Evolutionary conservation across 2,888 invertebrate species (phyloP).

Genomic region (Amblyjoppa proteus): DNA sequence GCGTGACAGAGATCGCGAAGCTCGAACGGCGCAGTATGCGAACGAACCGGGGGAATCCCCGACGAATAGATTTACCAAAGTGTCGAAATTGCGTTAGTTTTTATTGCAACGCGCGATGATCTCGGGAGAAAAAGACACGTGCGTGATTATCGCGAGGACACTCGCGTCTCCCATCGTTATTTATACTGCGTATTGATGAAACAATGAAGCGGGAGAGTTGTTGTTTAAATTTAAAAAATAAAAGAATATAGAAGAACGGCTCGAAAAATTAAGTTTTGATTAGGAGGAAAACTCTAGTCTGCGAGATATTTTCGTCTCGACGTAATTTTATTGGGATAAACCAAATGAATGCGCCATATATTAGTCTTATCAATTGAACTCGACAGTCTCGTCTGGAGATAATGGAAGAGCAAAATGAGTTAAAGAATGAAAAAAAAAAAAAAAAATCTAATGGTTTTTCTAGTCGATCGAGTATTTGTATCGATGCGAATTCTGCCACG

Average conservation of each 20-base stretch:
- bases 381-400: conserved; percentile 45
- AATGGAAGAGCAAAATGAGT: conserved; percentile 10
- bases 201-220: not conserved
- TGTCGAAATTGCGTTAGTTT: conserved; percentile 33
- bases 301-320: conserved; percentile 27
- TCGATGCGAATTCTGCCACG: conserved; percentile 32
- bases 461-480: conserved; percentile 48
- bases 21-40: not conserved
- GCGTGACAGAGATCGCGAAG: conserved; percentile 25
- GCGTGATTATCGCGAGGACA: conserved; percentile 27
- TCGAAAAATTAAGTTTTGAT: conserved; percentile 53
- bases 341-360: conserved; percentile 49
- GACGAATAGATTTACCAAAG: conserved; percentile 13
- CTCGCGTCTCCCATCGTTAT: conserved; percentile 27
- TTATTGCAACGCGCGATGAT: conserved; percentile 44
- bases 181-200: conserved; percentile 8
- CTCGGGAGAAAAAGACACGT: conserved; percentile 29
- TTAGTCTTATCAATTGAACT: conserved; percentile 35
- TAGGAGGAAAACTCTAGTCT: conserved; percentile 51
- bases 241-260: conserved; percentile 15
- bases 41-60: not conserved
- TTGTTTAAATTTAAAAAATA: conserved; percentile 13
- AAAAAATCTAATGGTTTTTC: conserved; percentile 24
- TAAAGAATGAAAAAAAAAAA: not conserved
- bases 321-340: conserved; percentile 43